Evolutionary conservation across 2,888 invertebrate genomes (phyloP).

Genomic region (Xiphydria camelus): DNA sequence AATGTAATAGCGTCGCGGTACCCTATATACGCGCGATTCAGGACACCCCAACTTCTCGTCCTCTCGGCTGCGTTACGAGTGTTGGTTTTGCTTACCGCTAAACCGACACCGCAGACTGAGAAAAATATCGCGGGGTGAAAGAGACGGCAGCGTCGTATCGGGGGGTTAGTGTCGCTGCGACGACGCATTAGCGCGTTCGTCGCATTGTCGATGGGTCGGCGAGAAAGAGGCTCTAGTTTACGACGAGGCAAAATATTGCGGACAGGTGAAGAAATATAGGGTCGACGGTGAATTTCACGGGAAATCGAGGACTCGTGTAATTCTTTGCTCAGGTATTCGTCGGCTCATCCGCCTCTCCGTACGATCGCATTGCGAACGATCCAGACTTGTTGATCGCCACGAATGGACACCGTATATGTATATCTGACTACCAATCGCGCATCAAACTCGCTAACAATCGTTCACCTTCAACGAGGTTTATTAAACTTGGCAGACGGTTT

Average conservation of each 20-base stretch:
- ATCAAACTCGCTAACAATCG: not conserved
- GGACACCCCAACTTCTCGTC: too few relatives aligned
- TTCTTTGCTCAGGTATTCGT: too few relatives aligned
- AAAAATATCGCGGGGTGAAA: not conserved
- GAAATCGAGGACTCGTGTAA: too few relatives aligned
- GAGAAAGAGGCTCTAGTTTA: not conserved
- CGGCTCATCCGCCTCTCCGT: too few relatives aligned
- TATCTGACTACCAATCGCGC: too few relatives aligned
- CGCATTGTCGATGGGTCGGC: slow-evolving; percentile 8
- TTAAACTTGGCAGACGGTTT: slow-evolving; percentile 13
- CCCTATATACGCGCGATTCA: too few relatives aligned
- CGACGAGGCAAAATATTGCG: not conserved
- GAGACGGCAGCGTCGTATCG: too few relatives aligned
- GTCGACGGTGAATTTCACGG: not conserved
- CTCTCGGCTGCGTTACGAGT: too few relatives aligned
- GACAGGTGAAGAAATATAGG: slow-evolving; percentile 2
- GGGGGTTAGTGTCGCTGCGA: slow-evolving; percentile 7
- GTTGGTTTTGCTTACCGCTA: slow-evolving; percentile 5
- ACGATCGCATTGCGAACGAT: too few relatives aligned
- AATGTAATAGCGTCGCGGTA: too few relatives aligned
- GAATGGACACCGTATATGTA: too few relatives aligned
- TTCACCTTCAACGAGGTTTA: slow-evolving; percentile 4
- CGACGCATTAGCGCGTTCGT: slow-evolving; percentile 16
- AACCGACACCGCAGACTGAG: slow-evolving; percentile 1
- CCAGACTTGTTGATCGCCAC: not conserved